phyloP scores from a whole-genome alignment of 1,140 invertebrate genomes.

The Pseudomyrmex sp. region DNA sequence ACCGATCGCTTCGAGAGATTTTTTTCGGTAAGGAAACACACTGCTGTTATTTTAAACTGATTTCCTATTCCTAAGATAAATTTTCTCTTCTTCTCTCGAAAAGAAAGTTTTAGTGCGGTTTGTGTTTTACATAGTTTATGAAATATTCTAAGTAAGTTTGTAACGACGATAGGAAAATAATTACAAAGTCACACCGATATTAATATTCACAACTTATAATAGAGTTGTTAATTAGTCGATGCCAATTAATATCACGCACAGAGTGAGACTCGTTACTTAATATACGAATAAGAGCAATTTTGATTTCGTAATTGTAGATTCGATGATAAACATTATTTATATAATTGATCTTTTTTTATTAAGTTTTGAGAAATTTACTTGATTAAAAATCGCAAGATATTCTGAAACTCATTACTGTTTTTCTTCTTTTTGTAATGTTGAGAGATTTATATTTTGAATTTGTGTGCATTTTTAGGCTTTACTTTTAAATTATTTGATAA shows the following conservation, averaged over 20 bases:
- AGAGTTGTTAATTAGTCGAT: neutral
- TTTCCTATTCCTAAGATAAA: neutral
- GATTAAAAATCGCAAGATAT: too few species aligned
- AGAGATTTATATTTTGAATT: neutral
- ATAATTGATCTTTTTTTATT: too few species aligned
- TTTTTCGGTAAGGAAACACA: conserved; percentile 44
- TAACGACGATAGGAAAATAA: neutral
- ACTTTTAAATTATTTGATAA: neutral
- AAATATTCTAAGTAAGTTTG: neutral
- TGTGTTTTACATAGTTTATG: neutral
- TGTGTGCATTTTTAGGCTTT: neutral
- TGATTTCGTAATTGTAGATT: too few species aligned
- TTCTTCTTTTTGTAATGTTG: neutral
- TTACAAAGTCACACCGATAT: neutral
- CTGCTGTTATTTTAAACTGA: conserved; percentile 7
- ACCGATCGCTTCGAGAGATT: neutral
- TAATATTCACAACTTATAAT: neutral
- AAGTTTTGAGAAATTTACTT: too few species aligned
- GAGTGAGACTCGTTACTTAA: neutral
- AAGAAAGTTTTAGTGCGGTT: neutral
- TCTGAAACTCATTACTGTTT: neutral
- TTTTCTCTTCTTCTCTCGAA: neutral
- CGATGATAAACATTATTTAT: too few species aligned
- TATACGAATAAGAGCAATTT: too few species aligned
- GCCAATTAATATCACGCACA: neutral